Conservation (phyloP, 1,140 invertebrate genomes). For the Brachionus angularis region DNA sequence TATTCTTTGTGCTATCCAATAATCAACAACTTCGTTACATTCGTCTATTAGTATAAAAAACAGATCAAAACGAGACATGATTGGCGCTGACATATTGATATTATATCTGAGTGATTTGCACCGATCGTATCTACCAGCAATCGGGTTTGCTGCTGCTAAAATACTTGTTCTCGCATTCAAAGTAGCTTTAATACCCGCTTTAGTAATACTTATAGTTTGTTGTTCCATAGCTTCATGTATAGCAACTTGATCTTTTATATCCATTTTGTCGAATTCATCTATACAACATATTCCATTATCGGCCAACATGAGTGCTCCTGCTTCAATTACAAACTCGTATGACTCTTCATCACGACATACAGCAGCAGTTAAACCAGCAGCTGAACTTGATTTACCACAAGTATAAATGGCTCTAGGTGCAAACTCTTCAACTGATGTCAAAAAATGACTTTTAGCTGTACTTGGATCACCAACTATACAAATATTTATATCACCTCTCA, state of each 20-base stretch:
- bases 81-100: slow-evolving; percentile 84
- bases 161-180: slow-evolving; percentile 96
- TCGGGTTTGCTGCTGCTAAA: slow-evolving; percentile 93
- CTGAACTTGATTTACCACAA: slow-evolving; percentile 93
- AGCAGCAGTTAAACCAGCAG: slow-evolving; percentile 94
- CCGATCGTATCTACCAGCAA: slow-evolving; percentile 88
- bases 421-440: slow-evolving; percentile 81
- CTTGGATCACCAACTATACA: slow-evolving; percentile 98
- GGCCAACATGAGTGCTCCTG: slow-evolving; percentile 95
- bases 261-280: slow-evolving; percentile 99
- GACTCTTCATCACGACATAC: slow-evolving; percentile 96
- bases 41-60: slow-evolving; percentile 97
- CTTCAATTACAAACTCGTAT: slow-evolving; percentile 97
- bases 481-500: slow-evolving; percentile 94
- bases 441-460: slow-evolving; percentile 93
- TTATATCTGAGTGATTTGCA: slow-evolving; percentile 92
- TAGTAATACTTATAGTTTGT: slow-evolving; percentile 96
- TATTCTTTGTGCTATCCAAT: slow-evolving; percentile 90
- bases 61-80: slow-evolving; percentile 98
- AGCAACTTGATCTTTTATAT: slow-evolving; percentile 90
- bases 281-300: slow-evolving; percentile 99
- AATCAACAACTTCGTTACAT: slow-evolving; percentile 86
- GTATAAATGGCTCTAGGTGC: slow-evolving; percentile 93
- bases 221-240: slow-evolving; percentile 99
- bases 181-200: slow-evolving; percentile 92